Conservation (phyloP, 2,888 invertebrate species). For the Encarsia formosa region DNA sequence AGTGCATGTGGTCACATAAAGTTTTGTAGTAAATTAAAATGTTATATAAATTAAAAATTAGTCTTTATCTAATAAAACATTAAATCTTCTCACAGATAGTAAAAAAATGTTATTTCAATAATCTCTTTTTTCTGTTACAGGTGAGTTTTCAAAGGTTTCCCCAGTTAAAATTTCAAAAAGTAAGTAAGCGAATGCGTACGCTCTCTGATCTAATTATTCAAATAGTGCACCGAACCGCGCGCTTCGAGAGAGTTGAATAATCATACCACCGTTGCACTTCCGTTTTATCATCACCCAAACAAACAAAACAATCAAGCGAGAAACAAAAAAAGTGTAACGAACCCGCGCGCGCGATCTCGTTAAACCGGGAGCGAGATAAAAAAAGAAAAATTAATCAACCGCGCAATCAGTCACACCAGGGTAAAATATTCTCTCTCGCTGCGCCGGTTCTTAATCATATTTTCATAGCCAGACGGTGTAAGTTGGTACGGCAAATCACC, state of each 20-base stretch:
- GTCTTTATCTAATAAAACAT: not conserved
- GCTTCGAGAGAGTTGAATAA: too few relatives aligned
- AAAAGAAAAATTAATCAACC: constrained; percentile 8
- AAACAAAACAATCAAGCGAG: not conserved
- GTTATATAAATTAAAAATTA: not conserved
- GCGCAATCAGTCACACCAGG: constrained; percentile 19
- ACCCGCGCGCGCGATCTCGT: not conserved
- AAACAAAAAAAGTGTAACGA: not conserved
- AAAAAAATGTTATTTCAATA: too few relatives aligned
- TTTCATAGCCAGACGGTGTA: too few relatives aligned
- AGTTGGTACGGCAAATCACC: not conserved
- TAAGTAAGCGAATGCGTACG: too few relatives aligned
- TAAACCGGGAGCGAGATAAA: not conserved
- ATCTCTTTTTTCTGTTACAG: not conserved
- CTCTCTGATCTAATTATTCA: too few relatives aligned
- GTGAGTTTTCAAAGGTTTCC: not conserved
- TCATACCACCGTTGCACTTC: too few relatives aligned
- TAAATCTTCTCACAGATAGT: too few relatives aligned
- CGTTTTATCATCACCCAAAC: too few relatives aligned
- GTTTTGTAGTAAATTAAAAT: not conserved
- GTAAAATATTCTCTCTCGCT: too few relatives aligned
- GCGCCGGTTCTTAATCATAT: not conserved
- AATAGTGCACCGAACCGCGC: too few relatives aligned
- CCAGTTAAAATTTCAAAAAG: too few relatives aligned
- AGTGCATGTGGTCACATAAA: not conserved